Conservation (phyloP, 53 echinoderm and acorn worm species). For the Henricia sp. region DNA sequence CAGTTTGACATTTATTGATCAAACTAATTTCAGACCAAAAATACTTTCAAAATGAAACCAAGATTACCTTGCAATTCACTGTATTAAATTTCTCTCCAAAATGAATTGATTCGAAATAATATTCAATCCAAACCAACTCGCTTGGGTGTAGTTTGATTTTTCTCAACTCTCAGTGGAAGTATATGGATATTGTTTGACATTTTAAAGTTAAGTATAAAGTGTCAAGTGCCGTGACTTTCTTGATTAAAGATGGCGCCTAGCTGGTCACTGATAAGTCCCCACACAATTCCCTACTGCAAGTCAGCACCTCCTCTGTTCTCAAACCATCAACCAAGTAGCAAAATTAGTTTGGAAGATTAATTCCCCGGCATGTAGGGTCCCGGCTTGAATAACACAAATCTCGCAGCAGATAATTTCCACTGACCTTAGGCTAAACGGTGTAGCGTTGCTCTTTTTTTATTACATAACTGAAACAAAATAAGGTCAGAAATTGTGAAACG, state of each 20-base stretch:
- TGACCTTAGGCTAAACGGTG: constrained; percentile 42
- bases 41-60: no score
- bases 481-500: constrained; percentile 50
- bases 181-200: constrained; percentile 34
- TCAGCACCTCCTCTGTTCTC: constrained; percentile 10
- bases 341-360: constrained; percentile 59
- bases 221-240: constrained; percentile 17
- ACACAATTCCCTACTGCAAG: no score
- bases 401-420: background rate
- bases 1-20: no score
- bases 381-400: constrained; percentile 5
- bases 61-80: no score
- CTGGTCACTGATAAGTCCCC: background rate
- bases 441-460: constrained; percentile 55
- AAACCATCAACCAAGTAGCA: constrained; percentile 38
- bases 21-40: no score
- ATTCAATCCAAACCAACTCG: no score
- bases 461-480: constrained; percentile 57
- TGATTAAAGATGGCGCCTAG: background rate
- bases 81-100: no score
- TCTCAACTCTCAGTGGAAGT: background rate
- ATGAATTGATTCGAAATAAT: no score
- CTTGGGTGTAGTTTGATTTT: constrained; percentile 1
- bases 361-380: constrained; percentile 45
- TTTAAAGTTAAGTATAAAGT: constrained; percentile 47